Conservation (phyloP, 2,797 vertebrate genomes). For the Oophaga sylvatica region DNA sequence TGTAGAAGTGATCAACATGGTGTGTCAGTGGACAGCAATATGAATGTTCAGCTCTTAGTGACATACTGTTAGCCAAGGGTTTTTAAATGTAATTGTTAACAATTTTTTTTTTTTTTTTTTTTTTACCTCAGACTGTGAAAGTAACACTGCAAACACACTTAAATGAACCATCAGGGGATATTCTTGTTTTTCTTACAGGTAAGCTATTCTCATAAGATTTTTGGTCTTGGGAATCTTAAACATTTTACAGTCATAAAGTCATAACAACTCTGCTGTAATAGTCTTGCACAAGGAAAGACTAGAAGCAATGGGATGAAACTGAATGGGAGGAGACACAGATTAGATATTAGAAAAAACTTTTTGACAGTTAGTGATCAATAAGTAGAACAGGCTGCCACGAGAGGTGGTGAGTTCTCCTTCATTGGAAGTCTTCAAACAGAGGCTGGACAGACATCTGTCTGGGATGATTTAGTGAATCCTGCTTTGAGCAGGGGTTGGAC, state of each 20-base stretch:
- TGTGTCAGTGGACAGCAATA: neutral
- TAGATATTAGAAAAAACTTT: too few species aligned
- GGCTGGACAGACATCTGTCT: too few species aligned
- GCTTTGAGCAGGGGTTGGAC: too few species aligned
- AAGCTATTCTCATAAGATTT: slow-evolving; percentile 36
- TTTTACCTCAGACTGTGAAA: slow-evolving; percentile 84
- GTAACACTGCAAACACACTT: slow-evolving; percentile 89
- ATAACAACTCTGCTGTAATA: too few species aligned
- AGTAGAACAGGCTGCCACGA: too few species aligned
- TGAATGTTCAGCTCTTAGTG: neutral
- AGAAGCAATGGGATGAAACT: too few species aligned
- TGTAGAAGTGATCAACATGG: neutral
- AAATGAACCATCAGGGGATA: slow-evolving; percentile 88
- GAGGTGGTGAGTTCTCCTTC: too few species aligned
- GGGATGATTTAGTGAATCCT: too few species aligned
- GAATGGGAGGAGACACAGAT: too few species aligned
- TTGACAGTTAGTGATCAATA: too few species aligned
- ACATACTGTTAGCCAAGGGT: neutral
- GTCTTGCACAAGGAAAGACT: too few species aligned
- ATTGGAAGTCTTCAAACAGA: too few species aligned
- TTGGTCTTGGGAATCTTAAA: neutral
- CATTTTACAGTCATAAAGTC: neutral
- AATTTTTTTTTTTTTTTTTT: slow-evolving; percentile 61
- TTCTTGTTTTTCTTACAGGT: slow-evolving; percentile 97
- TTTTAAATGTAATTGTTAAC: neutral